Conservation (phyloP, 1,140 invertebrate species). For the Teleopsis dalmanni region DNA sequence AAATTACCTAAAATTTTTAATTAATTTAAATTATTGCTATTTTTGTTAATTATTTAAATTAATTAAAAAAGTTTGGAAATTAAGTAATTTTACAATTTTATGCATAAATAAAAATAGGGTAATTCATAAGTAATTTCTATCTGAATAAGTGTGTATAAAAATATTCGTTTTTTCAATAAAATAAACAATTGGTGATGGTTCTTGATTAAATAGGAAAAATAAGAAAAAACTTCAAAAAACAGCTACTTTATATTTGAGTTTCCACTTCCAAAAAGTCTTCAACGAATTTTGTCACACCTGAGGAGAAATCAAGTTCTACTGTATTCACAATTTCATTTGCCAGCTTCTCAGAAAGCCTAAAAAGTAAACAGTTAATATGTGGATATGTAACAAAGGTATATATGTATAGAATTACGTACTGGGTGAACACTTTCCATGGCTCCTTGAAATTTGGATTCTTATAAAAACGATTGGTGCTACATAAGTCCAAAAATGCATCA, state of each 20-base stretch:
- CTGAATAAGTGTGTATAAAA: no score
- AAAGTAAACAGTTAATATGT: not conserved
- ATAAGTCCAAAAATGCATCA: slow-evolving; percentile 4
- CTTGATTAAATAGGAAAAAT: no score
- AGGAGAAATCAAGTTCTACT: slow-evolving; percentile 7
- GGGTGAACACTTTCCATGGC: slow-evolving; percentile 9
- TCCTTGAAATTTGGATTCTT: slow-evolving; percentile 10
- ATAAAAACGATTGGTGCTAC: slow-evolving; percentile 10
- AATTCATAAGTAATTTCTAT: no score
- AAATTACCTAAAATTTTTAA: no score
- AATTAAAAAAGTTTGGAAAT: no score
- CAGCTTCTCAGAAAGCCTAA: not conserved
- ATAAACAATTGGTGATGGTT: no score
- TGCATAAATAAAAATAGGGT: no score
- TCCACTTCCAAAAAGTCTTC: slow-evolving; percentile 11
- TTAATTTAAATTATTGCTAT: no score
- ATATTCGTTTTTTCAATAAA: no score
- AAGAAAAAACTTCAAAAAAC: no score
- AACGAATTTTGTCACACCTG: slow-evolving; percentile 11
- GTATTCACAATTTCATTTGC: not conserved
- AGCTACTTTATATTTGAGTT: not conserved
- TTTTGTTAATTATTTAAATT: no score
- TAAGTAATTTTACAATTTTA: no score
- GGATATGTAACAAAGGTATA: not conserved
- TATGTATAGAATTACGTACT: not conserved